Percentiles rank a stretch among this genome's conserved stretches.
Conservation (phyloP, 2,113 vertebrate species). For the Charadrius vociferus region DNA sequence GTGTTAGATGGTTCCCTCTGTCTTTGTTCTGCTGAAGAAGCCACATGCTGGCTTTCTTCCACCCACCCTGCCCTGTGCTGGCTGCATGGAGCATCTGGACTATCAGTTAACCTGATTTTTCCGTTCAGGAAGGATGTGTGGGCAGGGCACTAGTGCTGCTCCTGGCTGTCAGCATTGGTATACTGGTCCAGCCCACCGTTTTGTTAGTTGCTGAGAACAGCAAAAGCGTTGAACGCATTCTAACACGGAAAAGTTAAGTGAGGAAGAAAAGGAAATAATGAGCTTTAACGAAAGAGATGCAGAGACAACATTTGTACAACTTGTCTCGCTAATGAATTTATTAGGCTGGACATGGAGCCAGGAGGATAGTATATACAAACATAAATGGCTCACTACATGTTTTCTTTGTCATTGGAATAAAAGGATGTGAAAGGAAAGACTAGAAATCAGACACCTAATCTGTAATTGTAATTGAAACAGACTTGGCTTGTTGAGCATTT, state of each 20-base stretch:
- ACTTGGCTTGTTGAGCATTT: background rate
- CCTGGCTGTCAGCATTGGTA: background rate
- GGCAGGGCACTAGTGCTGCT: background rate
- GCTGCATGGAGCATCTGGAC: background rate
- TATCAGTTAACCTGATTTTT: background rate
- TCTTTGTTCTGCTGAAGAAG: background rate
- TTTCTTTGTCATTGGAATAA: slow-evolving; percentile 13
- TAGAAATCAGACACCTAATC: background rate
- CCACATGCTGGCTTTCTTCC: background rate
- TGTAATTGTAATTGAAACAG: background rate
- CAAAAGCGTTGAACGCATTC: background rate
- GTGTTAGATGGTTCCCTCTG: background rate
- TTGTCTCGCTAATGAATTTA: background rate
- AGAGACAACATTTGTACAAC: background rate
- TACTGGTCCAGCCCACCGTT: background rate
- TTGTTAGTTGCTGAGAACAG: background rate
- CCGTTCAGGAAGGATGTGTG: background rate
- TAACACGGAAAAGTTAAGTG: background rate
- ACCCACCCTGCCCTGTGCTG: background rate
- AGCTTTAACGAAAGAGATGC: background rate
- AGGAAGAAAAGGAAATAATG: background rate
- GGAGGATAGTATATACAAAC: background rate
- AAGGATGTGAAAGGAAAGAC: background rate
- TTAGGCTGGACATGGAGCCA: background rate
- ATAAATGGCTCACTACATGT: background rate